Evolutionary conservation across 2,797 vertebrate species (phyloP).

Genomic region (Oreochromis mossambicus): DNA sequence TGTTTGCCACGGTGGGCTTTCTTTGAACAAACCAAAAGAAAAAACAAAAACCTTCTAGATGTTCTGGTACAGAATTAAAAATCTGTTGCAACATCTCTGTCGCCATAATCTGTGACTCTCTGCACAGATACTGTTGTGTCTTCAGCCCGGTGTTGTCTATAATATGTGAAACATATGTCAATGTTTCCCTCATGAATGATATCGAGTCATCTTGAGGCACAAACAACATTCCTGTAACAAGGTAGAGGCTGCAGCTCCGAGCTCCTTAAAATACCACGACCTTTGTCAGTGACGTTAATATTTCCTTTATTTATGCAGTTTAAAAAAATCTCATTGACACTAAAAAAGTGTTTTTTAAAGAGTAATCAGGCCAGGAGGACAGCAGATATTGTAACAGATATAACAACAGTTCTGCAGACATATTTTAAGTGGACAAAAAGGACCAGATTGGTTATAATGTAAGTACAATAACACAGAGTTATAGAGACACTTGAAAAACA

Average conservation of each 20-base stretch:
- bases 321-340: neutral
- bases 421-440: neutral
- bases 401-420: neutral
- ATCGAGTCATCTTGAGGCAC: neutral
- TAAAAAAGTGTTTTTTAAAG: neutral
- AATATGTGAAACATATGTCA: neutral
- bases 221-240: neutral
- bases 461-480: neutral
- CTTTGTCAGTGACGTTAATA: neutral
- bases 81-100: neutral
- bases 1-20: neutral
- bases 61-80: neutral
- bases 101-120: neutral
- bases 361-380: neutral
- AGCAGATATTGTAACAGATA: neutral
- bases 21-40: neutral
- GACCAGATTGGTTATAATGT: neutral
- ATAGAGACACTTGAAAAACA: neutral
- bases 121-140: neutral
- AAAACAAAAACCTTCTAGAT: neutral
- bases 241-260: neutral
- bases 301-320: neutral
- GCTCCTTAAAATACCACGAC: neutral
- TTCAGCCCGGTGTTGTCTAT: neutral
- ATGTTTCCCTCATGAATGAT: neutral